Evolutionary conservation across 2,113 vertebrate genomes (phyloP), one percentile per base, ranked within the genome.

Genomic region (Anolis sagrei): DNA sequence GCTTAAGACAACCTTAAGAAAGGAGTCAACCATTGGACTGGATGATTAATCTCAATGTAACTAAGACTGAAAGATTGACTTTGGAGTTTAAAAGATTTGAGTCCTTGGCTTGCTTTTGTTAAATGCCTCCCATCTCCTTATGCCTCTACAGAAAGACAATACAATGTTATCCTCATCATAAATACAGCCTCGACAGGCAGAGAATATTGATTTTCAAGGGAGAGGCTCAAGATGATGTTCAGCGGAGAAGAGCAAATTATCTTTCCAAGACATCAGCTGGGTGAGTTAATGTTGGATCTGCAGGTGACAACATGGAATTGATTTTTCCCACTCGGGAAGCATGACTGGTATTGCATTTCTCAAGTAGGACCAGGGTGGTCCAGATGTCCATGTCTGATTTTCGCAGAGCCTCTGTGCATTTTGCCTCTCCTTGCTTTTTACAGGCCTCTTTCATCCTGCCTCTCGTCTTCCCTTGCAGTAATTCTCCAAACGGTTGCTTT

Each of bases 351-450:
- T 86, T 88, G 69, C 23, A 83, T 93, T 93, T 91, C 84, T 85
- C 82, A 88, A 91, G 79, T 86, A 89, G 81, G 92, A 88, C 84
- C 89, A 81, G 86, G 89, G 93, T 89, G 92, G 85, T 90, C 89
- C 93, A 91, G 91, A 93, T 83, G 87, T 89, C 92, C 83, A 44
- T 79, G 82, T 79, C 91, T 76, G 79, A 88, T 83, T 91, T 90
- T 90, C 73, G 81, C 86, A 88, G 78, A 85, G 90, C 85, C 73
- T 83, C 86, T 89, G 90, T 79, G 90, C 75, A 58, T 91, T 93
- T 88, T 83, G 90, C 82, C 85, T 91, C 89, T 88, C 88, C 79
- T 94, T 86, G 81, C 88, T 92, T 90, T 90, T 93, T 34, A 34
- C 87, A 84, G 62, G 92, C 87, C 86, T 92, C 89, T 44, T 23